A percentile compares a stretch with the other conserved stretches of the same genome.
These are phyloP conservation scores for Psammodynastes pulverulentus DNA, from an alignment of 2,113 vertebrate species.

Conservation along the genomic window DNA sequence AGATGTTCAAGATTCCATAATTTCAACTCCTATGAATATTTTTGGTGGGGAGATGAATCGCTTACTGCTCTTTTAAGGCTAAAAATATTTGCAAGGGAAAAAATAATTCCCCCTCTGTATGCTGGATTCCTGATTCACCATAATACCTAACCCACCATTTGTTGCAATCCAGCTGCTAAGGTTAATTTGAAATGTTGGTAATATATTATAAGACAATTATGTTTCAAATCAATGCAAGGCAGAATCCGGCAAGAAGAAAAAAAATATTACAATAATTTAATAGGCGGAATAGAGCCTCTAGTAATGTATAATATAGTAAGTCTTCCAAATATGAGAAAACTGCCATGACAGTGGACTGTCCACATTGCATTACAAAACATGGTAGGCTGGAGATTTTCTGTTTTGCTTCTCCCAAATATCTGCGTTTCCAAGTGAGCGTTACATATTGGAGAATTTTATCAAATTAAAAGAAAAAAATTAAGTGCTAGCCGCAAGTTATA, in stretches of 20 bases:
- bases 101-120: background rate
- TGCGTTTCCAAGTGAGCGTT: background rate
- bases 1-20: background rate
- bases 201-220: background rate
- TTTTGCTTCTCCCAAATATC: background rate
- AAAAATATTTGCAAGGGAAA: background rate
- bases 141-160: background rate
- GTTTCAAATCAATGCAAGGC: background rate
- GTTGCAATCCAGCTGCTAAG: background rate
- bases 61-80: background rate
- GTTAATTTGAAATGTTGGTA: background rate
- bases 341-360: background rate
- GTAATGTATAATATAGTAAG: background rate
- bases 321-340: background rate
- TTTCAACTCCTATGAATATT: background rate
- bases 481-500: conserved; percentile 2
- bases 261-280: background rate
- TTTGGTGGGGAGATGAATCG: background rate
- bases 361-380: no score
- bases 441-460: background rate
- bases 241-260: no score
- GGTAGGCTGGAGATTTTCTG: background rate
- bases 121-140: background rate
- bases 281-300: background rate
- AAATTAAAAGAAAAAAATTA: background rate